Evolutionary conservation across 2,113 vertebrate species (phyloP).

Genomic region (Trichechus manatus): DNA sequence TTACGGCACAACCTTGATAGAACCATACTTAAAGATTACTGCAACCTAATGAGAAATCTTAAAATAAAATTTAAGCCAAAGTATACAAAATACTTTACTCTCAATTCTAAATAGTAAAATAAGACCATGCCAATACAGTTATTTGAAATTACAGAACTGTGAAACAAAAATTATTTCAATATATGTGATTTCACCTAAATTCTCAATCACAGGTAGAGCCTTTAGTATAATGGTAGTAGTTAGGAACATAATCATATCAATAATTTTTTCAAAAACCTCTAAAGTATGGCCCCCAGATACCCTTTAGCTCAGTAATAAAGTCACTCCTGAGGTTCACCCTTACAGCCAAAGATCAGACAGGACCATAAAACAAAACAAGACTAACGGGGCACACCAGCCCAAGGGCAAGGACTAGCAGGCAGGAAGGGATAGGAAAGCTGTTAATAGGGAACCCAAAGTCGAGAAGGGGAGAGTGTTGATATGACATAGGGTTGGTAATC

Average conservation of each 20-base stretch:
- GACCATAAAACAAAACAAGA: too few relatives aligned
- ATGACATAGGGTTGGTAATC: too few relatives aligned
- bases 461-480: too few relatives aligned
- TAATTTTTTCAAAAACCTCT: not conserved
- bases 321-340: too few relatives aligned
- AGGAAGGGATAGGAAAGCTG: too few relatives aligned
- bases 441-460: too few relatives aligned
- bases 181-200: not conserved
- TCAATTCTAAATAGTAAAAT: constrained; percentile 27
- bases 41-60: not conserved
- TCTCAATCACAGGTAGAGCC: not conserved
- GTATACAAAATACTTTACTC: constrained; percentile 19
- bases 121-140: not conserved
- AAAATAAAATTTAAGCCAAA: not conserved
- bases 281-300: too few relatives aligned
- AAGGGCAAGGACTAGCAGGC: too few relatives aligned
- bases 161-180: constrained; percentile 50
- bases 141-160: constrained; percentile 12
- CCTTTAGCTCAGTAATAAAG: too few relatives aligned
- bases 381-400: too few relatives aligned
- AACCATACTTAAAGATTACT: not conserved
- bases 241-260: constrained; percentile 13
- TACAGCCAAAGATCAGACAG: too few relatives aligned
- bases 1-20: not conserved
- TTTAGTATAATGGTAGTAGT: not conserved